Evolutionary conservation across 2,113 vertebrate genomes (phyloP).

Genomic region (Nyctibius bracteatus): DNA sequence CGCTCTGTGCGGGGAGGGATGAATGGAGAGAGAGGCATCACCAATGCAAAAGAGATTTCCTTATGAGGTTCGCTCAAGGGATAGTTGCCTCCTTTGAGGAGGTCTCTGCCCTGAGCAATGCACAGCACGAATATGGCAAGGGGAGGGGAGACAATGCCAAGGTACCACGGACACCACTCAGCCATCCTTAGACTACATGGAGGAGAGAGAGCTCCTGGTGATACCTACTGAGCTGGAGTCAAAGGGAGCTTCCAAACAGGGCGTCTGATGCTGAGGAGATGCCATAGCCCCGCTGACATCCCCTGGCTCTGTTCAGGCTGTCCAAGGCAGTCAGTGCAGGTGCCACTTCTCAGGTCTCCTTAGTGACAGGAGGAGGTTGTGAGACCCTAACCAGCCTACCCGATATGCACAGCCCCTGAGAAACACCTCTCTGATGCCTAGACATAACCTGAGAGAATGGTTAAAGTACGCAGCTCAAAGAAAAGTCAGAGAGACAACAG

Average conservation of each 20-base stretch:
- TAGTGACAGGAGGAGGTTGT: not conserved
- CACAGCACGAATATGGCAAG: not conserved
- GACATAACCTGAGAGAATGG: not conserved
- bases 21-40: not conserved
- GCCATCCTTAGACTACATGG: not conserved
- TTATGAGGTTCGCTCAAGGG: not conserved
- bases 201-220: not conserved
- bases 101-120: not conserved
- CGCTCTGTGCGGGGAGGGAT: fast-evolving
- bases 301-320: fast-evolving
- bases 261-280: not conserved
- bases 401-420: fast-evolving
- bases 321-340: not conserved
- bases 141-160: not conserved
- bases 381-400: not conserved
- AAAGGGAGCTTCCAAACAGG: not conserved
- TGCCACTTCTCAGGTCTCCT: not conserved
- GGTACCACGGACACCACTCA: fast-evolving
- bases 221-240: not conserved
- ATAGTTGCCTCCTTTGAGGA: not conserved
- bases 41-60: not conserved
- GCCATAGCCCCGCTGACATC: not conserved
- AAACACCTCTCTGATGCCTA: not conserved
- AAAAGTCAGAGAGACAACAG: not conserved
- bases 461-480: not conserved